A percentile compares a stretch with the other conserved stretches of the same genome.
These are phyloP conservation scores for Malthinus seriepunctatus DNA, from an alignment of 2,888 invertebrate species.

Conservation along the genomic window DNA sequence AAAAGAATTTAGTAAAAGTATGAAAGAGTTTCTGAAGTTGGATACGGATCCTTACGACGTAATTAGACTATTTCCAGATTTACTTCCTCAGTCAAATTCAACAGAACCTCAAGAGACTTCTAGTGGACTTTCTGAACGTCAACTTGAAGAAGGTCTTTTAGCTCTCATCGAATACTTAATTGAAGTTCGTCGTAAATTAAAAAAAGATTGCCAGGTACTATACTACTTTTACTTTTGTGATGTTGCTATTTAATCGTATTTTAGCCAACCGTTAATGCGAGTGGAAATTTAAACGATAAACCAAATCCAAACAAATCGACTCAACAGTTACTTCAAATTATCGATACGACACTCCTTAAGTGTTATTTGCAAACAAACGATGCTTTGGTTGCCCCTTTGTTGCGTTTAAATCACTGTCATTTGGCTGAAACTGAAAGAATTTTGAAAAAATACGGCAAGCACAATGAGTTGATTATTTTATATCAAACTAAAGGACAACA, in stretches of 20 bases:
- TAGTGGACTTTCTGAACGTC: conserved; percentile 73
- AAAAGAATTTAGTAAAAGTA: conserved; percentile 85
- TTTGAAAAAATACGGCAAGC: conserved; percentile 83
- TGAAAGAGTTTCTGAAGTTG: conserved; percentile 87
- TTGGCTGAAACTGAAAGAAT: conserved; percentile 92
- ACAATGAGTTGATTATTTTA: conserved; percentile 90
- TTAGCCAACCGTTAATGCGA: conserved; percentile 45
- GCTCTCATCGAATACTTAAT: conserved; percentile 91
- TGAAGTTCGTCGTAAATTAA: conserved; percentile 67
- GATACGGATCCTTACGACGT: conserved; percentile 95
- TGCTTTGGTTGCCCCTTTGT: conserved; percentile 86
- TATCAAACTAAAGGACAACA: conserved; percentile 95
- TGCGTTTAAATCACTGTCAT: conserved; percentile 91
- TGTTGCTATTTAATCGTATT: not conserved
- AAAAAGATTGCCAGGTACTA: conserved; percentile 51
- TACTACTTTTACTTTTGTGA: conserved; percentile 34
- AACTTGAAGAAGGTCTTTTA: conserved; percentile 83
- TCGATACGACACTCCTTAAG: conserved; percentile 95
- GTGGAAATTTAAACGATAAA: conserved; percentile 53
- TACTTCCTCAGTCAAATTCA: conserved; percentile 59
- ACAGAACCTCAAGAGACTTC: conserved; percentile 50
- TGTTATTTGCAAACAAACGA: conserved; percentile 98
- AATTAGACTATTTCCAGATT: conserved; percentile 90
- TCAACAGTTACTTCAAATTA: conserved; percentile 80
- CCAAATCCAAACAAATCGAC: conserved; percentile 57